Evolutionary conservation across 2,888 invertebrate genomes (phyloP).

Genomic region (Leucophora obtusa): DNA sequence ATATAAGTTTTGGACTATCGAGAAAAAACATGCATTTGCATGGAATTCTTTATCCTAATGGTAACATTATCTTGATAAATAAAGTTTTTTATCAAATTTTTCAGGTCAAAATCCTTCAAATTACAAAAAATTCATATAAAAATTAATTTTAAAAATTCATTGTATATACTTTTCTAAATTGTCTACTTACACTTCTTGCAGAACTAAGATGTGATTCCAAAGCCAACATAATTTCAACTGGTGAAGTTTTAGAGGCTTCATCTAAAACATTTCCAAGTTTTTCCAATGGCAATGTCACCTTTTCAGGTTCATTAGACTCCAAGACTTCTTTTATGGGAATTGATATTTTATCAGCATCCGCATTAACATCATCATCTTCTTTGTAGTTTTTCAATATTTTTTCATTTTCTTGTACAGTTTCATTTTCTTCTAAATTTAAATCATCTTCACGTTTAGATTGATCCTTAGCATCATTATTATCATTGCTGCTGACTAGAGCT

Average conservation of each 20-base stretch:
- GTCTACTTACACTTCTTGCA: slow-evolving; percentile 71
- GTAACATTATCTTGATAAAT: no score
- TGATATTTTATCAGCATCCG: slow-evolving; percentile 18
- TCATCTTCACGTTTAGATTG: slow-evolving; percentile 72
- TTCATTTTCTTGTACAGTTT: slow-evolving; percentile 80
- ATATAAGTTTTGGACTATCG: no score
- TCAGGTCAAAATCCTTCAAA: no score
- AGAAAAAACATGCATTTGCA: no score
- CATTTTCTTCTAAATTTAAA: slow-evolving; percentile 75
- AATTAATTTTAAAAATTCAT: no score
- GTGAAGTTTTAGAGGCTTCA: slow-evolving; percentile 69
- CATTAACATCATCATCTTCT: slow-evolving; percentile 71
- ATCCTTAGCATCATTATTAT: slow-evolving; percentile 65
- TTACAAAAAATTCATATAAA: no score
- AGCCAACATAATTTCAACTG: slow-evolving; percentile 82
- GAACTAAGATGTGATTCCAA: slow-evolving; percentile 78
- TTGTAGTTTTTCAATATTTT: slow-evolving; percentile 80
- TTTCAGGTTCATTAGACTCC: slow-evolving; percentile 80
- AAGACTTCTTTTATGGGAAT: slow-evolving; percentile 78
- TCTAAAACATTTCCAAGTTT: slow-evolving; percentile 78
- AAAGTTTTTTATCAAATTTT: no score
- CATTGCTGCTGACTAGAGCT: slow-evolving; percentile 10
- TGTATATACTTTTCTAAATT: not conserved
- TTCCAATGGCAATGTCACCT: slow-evolving; percentile 80
- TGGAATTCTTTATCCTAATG: no score